Evolutionary conservation across 2,797 vertebrate genomes (phyloP).

Genomic region (Sciurus vulgaris): DNA sequence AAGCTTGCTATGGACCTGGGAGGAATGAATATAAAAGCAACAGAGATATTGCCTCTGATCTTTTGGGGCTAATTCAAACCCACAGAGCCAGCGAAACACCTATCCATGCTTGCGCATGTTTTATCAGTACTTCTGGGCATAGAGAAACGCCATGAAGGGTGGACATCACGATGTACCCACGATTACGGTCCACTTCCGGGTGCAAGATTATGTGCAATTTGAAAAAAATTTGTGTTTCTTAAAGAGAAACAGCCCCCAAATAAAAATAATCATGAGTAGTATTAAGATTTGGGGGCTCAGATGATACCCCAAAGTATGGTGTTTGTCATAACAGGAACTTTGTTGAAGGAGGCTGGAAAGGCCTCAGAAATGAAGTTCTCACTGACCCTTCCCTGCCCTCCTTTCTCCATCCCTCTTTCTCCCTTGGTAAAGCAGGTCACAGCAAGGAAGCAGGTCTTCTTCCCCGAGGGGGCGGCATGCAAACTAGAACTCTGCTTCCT

Average conservation of each 20-base stretch:
- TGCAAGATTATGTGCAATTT: not conserved
- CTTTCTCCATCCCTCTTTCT: not conserved
- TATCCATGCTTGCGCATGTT: not conserved
- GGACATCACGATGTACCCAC: not conserved
- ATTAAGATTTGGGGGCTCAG: not conserved
- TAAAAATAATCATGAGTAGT: not conserved
- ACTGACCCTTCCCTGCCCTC: not conserved
- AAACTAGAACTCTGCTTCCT: not conserved
- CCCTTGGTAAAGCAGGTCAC: not conserved
- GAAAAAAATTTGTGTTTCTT: not conserved
- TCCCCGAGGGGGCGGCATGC: not conserved
- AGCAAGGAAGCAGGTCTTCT: not conserved
- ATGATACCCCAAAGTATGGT: not conserved
- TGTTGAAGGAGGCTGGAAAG: not conserved
- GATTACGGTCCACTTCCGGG: not conserved
- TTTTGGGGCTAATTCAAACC: not conserved
- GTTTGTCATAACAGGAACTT: not conserved
- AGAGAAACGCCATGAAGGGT: not conserved
- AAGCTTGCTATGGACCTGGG: not conserved
- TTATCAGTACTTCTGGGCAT: not conserved
- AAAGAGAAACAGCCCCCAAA: constrained; percentile 13
- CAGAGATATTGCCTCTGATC: not conserved
- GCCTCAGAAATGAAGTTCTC: not conserved
- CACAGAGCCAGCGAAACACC: not conserved
- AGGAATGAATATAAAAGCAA: constrained; percentile 45